Conservation (phyloP, 2,797 vertebrate species). For the Rhinatrema bivittatum region DNA sequence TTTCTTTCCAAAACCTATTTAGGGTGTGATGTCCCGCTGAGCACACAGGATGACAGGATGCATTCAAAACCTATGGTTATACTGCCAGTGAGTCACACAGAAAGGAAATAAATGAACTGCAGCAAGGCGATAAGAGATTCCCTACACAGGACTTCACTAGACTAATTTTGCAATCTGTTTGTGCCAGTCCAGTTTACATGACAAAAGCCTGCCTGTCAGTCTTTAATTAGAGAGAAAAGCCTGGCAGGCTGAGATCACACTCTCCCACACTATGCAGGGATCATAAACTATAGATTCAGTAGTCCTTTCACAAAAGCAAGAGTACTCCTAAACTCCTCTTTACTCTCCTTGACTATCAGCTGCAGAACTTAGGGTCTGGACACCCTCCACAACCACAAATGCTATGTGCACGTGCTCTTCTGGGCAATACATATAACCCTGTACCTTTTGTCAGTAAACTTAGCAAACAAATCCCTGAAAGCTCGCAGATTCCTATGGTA, state of each 20-base stretch:
- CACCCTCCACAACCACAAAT: too few relatives aligned
- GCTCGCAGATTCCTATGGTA: too few relatives aligned
- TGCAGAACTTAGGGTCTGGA: background rate
- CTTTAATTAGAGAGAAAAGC: too few relatives aligned
- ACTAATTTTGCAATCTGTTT: conserved; percentile 13
- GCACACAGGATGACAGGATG: background rate
- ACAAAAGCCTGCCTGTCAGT: background rate
- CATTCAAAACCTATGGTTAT: conserved; percentile 3
- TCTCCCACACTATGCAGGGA: background rate
- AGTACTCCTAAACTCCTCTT: background rate
- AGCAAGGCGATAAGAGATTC: background rate
- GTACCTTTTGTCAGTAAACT: too few relatives aligned
- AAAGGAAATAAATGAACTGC: conserved; percentile 7
- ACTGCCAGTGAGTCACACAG: conserved; percentile 5
- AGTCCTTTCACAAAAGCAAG: too few relatives aligned
- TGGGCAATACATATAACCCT: too few relatives aligned
- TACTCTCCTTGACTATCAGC: conserved; percentile 6
- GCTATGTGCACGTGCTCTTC: too few relatives aligned
- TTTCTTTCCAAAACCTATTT: background rate
- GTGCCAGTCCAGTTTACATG: background rate
- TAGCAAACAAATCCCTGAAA: too few relatives aligned
- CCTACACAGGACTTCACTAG: background rate
- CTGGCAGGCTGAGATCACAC: too few relatives aligned
- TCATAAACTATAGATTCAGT: background rate
- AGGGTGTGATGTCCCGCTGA: background rate